These are phyloP conservation scores for Pocota personata DNA, from an alignment of 2,888 invertebrate genomes.

Conservation along the genomic window DNA sequence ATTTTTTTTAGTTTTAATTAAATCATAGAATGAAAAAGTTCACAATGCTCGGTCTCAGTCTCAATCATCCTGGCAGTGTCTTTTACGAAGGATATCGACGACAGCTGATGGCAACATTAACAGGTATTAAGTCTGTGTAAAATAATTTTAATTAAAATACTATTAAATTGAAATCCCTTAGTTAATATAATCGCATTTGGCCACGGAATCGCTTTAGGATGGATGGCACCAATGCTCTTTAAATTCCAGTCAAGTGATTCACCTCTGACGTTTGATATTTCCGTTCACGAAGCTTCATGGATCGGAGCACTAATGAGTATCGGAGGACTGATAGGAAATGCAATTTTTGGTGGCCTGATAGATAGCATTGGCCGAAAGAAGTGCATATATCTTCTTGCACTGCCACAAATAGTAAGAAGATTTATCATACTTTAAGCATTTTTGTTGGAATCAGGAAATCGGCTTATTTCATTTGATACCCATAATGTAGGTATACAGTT, in stretches of 20 bases:
- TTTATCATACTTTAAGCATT: too few relatives aligned
- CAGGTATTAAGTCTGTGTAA: neutral
- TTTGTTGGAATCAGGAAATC: too few relatives aligned
- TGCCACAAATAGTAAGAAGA: constrained; percentile 79
- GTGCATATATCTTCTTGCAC: constrained; percentile 78
- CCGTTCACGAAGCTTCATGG: constrained; percentile 80
- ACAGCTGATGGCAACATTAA: constrained; percentile 39
- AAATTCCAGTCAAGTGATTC: constrained; percentile 77
- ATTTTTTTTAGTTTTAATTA: constrained; percentile 13
- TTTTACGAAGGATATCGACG: constrained; percentile 33
- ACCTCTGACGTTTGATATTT: constrained; percentile 77
- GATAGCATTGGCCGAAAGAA: constrained; percentile 79
- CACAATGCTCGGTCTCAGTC: constrained; percentile 12
- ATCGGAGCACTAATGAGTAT: constrained; percentile 78
- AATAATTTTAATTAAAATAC: too few relatives aligned
- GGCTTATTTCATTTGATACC: too few relatives aligned
- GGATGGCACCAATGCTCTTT: constrained; percentile 80
- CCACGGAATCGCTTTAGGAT: constrained; percentile 80
- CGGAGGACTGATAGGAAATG: constrained; percentile 79
- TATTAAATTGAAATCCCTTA: constrained; percentile 53
- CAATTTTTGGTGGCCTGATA: constrained; percentile 77
- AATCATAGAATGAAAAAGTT: neutral
- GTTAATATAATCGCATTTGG: constrained; percentile 80
- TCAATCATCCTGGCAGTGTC: constrained; percentile 37
- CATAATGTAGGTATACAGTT: too few relatives aligned